Base-by-base conservation (phyloP, 2,113 vertebrate species). In the Synchiropus splendidus region DNA sequence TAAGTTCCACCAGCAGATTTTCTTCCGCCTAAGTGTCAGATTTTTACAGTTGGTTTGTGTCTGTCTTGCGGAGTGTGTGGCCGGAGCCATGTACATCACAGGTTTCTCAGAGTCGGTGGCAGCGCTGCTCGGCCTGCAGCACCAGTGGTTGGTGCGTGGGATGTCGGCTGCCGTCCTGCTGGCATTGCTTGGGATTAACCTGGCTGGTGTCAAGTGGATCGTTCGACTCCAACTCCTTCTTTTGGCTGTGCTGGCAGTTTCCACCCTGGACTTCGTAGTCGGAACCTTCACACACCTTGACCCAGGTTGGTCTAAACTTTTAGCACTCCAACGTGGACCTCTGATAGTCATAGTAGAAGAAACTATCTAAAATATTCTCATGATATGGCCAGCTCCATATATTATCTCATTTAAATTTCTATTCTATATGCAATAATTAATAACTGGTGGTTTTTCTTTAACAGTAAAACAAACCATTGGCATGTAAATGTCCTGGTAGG, bases 161-260 rank as follows among this genome's bases (percentile, higher is more conserved):
- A 88, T 97, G 75, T 95, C 94, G 0, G 70, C 87, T 1, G 84
- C 49, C 0, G 89, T 98, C 49, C 84, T 97, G 21, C 75, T 96
- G 2, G 90, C 79, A 6, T 77, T 98, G 77, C 86, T 97, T n/a
- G 93, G 90, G 1, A 95, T 97, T 67, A 99, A 98, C 72, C 83
- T 98, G 53, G 94, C 94, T 0, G 95, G 94, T 0, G 93, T 98
- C 42, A 97, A 92, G 42, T 98, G 95, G 94, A 95, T 98, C 27
- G 86, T 98, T 43, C 84, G 93, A 18, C 89, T 99, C 13, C 94
- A 98, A 74, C 86, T 99, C 47, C 76, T 96, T 48, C 87, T 98
- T 45, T 83, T 98, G 46, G 83, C 89, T 18, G 74, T 98, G 9
- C 84, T 99, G 61, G 92, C 92, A 0, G 59, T 94, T 47, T 96